Evolutionary conservation across 2,888 invertebrate species (phyloP).

Genomic region (Diarsia mendica): DNA sequence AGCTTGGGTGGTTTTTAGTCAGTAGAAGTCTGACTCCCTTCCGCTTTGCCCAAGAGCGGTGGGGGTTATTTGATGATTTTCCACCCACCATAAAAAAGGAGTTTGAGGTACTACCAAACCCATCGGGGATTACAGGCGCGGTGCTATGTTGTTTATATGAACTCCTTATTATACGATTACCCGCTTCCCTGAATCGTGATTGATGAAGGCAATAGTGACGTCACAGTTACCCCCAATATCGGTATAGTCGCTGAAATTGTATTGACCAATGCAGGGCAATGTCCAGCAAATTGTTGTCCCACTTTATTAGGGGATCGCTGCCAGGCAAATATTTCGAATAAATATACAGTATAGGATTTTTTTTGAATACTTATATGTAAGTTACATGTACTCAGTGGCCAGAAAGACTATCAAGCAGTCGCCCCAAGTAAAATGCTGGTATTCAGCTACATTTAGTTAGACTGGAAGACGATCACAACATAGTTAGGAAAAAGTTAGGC

Average conservation of each 20-base stretch:
- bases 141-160: neutral
- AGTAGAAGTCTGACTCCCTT: too few species aligned
- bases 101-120: too few species aligned
- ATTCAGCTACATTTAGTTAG: neutral
- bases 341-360: neutral
- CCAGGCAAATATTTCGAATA: neutral
- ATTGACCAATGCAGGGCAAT: slow-evolving; percentile 18
- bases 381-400: neutral
- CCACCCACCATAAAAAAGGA: too few species aligned
- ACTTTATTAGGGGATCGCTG: neutral
- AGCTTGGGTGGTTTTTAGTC: too few species aligned
- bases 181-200: slow-evolving; percentile 22
- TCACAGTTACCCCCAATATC: slow-evolving; percentile 30
- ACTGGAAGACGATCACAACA: neutral
- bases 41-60: too few species aligned
- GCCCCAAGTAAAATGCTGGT: neutral
- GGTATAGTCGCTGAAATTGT: slow-evolving; percentile 9
- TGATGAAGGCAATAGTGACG: slow-evolving; percentile 29
- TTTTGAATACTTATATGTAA: neutral
- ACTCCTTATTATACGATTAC: neutral
- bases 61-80: too few species aligned
- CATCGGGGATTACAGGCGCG: neutral
- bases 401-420: too few species aligned
- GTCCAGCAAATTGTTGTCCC: slow-evolving; percentile 27
- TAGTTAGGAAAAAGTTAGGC: neutral